Evolutionary conservation across 2,888 invertebrate genomes (phyloP).

Genomic region (Craniophora ligustri): DNA sequence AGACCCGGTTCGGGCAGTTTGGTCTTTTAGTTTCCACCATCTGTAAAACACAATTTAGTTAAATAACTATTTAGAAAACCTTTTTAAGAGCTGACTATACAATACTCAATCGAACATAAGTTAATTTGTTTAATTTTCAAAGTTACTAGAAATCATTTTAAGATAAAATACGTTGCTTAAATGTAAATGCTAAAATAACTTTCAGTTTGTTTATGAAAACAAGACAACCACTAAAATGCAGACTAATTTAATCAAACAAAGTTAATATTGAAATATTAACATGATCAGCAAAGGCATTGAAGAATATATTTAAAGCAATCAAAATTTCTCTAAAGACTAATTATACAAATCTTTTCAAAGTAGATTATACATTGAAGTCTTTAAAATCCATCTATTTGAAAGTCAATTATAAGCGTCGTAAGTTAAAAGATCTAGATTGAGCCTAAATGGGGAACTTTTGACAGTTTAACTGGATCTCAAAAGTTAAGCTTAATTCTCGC

Average conservation of each 20-base stretch:
- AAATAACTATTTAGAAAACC: constrained; percentile 12
- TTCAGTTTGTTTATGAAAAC: constrained; percentile 6
- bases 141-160: neutral
- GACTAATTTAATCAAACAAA: constrained; percentile 15
- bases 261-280: constrained; percentile 20
- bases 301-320: constrained; percentile 19
- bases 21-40: constrained; percentile 93
- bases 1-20: constrained; percentile 88
- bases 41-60: constrained; percentile 79
- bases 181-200: neutral
- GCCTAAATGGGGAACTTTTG: constrained; percentile 52
- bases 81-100: neutral
- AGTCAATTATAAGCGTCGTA: constrained; percentile 56
- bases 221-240: constrained; percentile 1
- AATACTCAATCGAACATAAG: neutral
- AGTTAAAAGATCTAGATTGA: constrained; percentile 51
- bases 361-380: constrained; percentile 9
- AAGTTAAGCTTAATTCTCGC: constrained; percentile 31
- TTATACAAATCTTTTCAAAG: constrained; percentile 20
- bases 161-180: neutral
- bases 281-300: constrained; percentile 13
- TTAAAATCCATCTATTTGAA: constrained; percentile 42
- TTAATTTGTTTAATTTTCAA: neutral
- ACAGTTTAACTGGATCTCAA: constrained; percentile 40
- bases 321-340: constrained; percentile 18